Conservation (phyloP, 2,113 vertebrate species). For the Cephalopterus ornatus region DNA sequence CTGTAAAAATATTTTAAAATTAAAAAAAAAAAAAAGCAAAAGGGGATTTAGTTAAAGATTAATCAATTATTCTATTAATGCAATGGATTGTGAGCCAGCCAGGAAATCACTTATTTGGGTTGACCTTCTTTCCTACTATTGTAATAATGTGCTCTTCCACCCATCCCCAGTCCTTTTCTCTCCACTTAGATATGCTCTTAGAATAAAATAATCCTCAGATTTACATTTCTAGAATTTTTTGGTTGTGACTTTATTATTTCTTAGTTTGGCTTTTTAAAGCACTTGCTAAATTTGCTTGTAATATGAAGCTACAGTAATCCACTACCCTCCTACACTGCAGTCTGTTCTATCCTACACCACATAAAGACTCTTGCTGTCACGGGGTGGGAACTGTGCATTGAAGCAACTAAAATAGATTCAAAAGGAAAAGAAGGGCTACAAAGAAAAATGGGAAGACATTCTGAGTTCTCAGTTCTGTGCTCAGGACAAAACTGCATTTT, state of each 20-base stretch:
- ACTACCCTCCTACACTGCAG: slow-evolving; percentile 43
- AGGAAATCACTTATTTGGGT: neutral
- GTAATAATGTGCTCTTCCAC: neutral
- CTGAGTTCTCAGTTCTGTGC: neutral
- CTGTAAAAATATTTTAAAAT: neutral
- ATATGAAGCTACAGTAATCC: slow-evolving; percentile 30
- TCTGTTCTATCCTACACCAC: slow-evolving; percentile 42
- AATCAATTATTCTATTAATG: neutral
- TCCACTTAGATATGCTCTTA: neutral
- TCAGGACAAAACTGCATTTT: neutral
- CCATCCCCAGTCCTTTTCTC: neutral
- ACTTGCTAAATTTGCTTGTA: slow-evolving; percentile 36
- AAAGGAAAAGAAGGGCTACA: neutral
- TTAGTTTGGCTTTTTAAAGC: slow-evolving; percentile 41
- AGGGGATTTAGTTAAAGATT: neutral
- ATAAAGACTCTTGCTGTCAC: slow-evolving; percentile 24
- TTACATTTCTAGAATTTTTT: neutral
- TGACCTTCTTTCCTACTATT: neutral
- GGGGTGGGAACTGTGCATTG: neutral
- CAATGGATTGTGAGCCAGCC: neutral
- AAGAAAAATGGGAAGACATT: neutral
- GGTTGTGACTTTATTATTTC: slow-evolving; percentile 1
- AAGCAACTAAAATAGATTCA: slow-evolving; percentile 41
- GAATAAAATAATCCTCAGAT: neutral
- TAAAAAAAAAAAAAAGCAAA: neutral